A percentile compares a stretch with the other conserved stretches of the same genome.
These are phyloP conservation scores for Eremobia ochroleuca DNA, from an alignment of 2,888 invertebrate genomes.

Conservation along the genomic window DNA sequence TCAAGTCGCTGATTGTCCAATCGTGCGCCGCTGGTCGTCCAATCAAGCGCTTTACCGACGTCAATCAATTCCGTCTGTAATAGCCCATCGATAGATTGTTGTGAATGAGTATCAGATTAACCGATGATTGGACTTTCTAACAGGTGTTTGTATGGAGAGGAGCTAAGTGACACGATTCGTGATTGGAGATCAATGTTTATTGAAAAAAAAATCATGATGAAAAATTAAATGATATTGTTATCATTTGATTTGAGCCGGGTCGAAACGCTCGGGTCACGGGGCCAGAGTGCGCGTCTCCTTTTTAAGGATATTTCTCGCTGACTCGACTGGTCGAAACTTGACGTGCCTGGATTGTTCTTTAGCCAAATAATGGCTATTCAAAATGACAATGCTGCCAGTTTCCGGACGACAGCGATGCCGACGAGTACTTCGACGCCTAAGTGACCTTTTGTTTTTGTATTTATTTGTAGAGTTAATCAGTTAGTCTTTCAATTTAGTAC, in stretches of 20 bases:
- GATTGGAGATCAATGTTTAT: slow-evolving; percentile 28
- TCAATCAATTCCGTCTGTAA: slow-evolving; percentile 62
- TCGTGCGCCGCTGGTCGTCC: slow-evolving; percentile 39
- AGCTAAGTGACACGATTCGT: slow-evolving; percentile 17
- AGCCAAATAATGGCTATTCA: background rate
- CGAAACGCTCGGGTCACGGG: too few relatives aligned
- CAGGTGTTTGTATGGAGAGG: slow-evolving; percentile 57
- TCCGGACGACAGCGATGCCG: background rate
- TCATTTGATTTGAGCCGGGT: background rate
- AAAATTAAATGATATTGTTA: too few relatives aligned
- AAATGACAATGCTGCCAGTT: background rate
- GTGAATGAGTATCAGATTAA: slow-evolving; percentile 59
- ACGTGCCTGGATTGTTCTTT: background rate
- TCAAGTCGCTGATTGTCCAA: slow-evolving; percentile 29
- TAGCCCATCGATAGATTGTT: slow-evolving; percentile 48
- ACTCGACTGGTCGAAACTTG: too few relatives aligned
- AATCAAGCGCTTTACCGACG: slow-evolving; percentile 50
- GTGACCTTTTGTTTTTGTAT: background rate
- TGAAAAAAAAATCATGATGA: too few relatives aligned
- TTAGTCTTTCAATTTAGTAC: too few relatives aligned
- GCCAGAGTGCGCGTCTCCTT: background rate
- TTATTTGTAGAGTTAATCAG: background rate
- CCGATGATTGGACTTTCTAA: slow-evolving; percentile 74
- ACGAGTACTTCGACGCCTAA: background rate
- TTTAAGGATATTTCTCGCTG: background rate